Evolutionary conservation across 2,113 vertebrate species (phyloP).

Genomic region (Limanda limanda): DNA sequence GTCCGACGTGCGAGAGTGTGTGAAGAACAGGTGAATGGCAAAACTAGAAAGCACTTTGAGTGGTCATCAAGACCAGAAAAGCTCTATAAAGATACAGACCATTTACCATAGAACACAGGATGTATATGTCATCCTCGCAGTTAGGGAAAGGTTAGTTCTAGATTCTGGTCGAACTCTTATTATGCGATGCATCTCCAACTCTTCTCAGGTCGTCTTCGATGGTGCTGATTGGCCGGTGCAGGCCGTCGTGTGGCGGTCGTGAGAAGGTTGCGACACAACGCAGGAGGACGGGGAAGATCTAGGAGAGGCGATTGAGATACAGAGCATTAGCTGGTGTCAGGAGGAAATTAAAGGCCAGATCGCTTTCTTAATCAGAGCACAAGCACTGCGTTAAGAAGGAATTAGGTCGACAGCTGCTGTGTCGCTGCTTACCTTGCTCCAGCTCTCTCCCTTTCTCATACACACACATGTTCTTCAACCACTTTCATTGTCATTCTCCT

Average conservation of each 20-base stretch:
- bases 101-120: no score
- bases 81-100: no score
- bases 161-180: not conserved
- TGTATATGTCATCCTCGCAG: not conserved
- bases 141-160: no score
- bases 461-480: constrained; percentile 39
- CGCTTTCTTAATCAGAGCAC: constrained; percentile 97
- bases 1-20: no score
- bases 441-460: constrained; percentile 59
- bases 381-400: constrained; percentile 93
- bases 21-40: no score
- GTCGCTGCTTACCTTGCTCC: constrained; percentile 76
- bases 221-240: constrained; percentile 35
- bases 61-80: no score
- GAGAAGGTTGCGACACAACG: constrained; percentile 10
- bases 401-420: constrained; percentile 97
- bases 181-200: not conserved
- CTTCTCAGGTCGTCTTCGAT: not conserved
- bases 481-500: constrained; percentile 34
- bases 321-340: constrained; percentile 93
- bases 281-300: constrained; percentile 29
- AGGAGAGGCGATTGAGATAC: constrained; percentile 87
- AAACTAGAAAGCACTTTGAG: no score
- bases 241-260: constrained; percentile 29
- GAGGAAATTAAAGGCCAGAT: constrained; percentile 95